phyloP scores from a whole-genome alignment of 1,140 invertebrate species.

The Temnothorax curvispinosus region DNA sequence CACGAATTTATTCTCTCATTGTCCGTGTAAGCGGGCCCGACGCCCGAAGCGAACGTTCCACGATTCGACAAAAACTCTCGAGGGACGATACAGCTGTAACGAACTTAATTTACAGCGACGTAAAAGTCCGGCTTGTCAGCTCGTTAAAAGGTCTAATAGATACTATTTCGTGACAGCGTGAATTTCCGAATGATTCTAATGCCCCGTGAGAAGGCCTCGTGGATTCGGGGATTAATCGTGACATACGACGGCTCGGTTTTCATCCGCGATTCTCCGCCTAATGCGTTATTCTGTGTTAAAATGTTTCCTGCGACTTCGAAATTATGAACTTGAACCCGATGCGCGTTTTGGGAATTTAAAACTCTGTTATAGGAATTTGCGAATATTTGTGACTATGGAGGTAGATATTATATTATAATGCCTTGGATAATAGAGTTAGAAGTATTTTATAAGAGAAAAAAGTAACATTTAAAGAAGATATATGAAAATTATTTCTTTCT shows the following conservation, averaged over 20 bases:
- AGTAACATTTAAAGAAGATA: neutral
- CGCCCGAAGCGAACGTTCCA: neutral
- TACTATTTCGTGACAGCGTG: neutral
- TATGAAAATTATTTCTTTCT: neutral
- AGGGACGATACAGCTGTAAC: conserved; percentile 51
- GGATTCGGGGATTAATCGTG: conserved; percentile 38
- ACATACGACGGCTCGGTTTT: conserved; percentile 26
- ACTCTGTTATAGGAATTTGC: neutral
- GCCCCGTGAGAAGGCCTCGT: neutral
- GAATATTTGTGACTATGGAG: neutral
- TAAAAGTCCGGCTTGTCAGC: conserved; percentile 42
- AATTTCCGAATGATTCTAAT: conserved; percentile 14
- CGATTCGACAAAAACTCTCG: conserved; percentile 21
- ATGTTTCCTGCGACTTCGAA: conserved; percentile 3
- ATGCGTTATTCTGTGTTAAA: neutral
- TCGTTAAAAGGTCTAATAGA: conserved; percentile 46
- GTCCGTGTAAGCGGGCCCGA: conserved; percentile 29
- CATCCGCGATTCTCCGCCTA: neutral
- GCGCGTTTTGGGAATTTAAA: neutral
- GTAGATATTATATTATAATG: neutral
- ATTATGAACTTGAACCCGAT: conserved; percentile 14
- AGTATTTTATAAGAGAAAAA: neutral
- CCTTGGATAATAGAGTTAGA: neutral
- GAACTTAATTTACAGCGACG: conserved; percentile 56
- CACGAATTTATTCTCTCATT: conserved; percentile 51